phyloP scores from a whole-genome alignment of 2,113 vertebrate species.

The Chlorodrepanis virens region DNA sequence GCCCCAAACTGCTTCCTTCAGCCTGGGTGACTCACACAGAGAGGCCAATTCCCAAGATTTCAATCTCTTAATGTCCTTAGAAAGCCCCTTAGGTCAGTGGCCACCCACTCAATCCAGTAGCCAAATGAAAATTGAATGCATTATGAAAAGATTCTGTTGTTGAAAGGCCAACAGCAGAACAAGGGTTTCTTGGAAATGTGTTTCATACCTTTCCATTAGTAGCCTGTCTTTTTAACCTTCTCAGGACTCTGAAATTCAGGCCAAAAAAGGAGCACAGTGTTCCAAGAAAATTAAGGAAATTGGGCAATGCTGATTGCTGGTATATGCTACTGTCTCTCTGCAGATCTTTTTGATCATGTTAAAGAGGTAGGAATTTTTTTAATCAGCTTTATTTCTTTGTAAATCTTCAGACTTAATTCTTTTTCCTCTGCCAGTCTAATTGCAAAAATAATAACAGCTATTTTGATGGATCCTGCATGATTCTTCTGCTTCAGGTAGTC shows the following conservation, averaged over 20 bases:
- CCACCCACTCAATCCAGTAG: background rate
- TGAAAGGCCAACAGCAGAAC: background rate
- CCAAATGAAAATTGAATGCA: background rate
- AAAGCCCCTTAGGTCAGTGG: conserved; percentile 1
- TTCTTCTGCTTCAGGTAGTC: background rate
- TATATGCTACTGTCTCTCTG: background rate
- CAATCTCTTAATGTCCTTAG: background rate
- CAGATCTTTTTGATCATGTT: background rate
- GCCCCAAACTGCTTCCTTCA: background rate
- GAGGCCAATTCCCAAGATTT: background rate
- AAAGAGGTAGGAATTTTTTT: background rate
- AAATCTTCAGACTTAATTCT: background rate
- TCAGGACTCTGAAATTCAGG: background rate
- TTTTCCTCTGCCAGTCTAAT: background rate
- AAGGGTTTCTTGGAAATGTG: background rate
- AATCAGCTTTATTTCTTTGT: conserved; percentile 1
- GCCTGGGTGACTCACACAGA: background rate
- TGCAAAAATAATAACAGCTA: background rate
- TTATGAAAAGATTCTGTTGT: background rate
- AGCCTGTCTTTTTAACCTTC: background rate
- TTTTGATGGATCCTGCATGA: background rate
- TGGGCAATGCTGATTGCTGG: background rate
- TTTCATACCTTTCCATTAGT: background rate
- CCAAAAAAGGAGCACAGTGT: background rate
- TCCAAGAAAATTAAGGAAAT: background rate